These are phyloP conservation scores for Octodon degus DNA, from an alignment of 2,113 vertebrate genomes.

Conservation along the genomic window DNA sequence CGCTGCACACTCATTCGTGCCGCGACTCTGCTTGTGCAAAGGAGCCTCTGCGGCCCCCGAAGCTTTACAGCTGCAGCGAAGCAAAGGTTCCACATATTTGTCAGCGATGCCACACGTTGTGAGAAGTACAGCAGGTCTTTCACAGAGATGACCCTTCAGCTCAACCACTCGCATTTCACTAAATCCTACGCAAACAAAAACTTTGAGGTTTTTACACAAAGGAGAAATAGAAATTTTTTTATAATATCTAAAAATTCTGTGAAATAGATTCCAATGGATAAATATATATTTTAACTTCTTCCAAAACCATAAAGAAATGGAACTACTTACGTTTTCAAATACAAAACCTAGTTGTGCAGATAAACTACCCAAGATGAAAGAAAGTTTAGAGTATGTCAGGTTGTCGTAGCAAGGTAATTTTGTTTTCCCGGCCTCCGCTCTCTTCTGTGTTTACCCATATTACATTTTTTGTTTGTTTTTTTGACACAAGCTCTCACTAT, in stretches of 20 bases:
- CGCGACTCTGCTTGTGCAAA: neutral
- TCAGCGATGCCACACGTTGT: neutral
- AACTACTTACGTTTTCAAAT: conserved; percentile 68
- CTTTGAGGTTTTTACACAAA: neutral
- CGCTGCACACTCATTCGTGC: neutral
- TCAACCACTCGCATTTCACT: neutral
- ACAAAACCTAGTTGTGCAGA: conserved; percentile 62
- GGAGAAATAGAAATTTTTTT: conserved; percentile 13
- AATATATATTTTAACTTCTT: conserved; percentile 61
- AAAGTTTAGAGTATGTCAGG: conserved; percentile 11
- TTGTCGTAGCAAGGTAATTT: conserved; percentile 51
- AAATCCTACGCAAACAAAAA: conserved; percentile 56
- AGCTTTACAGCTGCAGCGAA: neutral
- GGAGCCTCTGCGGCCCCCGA: neutral
- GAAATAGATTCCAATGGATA: conserved; percentile 65
- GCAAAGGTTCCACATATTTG: neutral
- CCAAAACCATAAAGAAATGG: conserved; percentile 63
- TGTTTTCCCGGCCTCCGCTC: neutral
- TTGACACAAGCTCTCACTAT: neutral
- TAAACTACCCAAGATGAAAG: conserved; percentile 56
- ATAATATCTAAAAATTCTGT: conserved; percentile 63
- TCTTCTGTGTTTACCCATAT: neutral
- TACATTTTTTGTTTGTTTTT: neutral
- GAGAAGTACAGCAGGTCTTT: neutral
- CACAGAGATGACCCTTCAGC: neutral